Conservation (phyloP, 2,888 invertebrate genomes). For the Lepidocyrtoides sp. region DNA sequence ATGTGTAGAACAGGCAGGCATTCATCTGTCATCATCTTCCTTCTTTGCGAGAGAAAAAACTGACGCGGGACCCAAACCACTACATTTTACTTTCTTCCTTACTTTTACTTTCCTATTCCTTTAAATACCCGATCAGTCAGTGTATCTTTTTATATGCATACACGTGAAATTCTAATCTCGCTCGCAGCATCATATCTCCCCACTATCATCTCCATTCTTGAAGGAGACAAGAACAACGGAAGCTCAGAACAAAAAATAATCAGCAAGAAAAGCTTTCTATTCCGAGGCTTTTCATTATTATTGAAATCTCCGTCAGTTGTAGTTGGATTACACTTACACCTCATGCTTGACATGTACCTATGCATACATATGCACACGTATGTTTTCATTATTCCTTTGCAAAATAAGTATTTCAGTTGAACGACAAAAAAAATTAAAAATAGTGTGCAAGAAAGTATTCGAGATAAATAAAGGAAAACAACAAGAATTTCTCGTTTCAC, state of each 20-base stretch:
- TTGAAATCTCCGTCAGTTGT: not conserved
- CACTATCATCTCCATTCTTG: not conserved
- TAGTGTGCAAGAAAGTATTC: not conserved
- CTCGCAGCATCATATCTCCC: no score
- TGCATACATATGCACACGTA: not conserved
- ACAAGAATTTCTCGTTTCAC: not conserved
- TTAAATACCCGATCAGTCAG: slow-evolving; percentile 10
- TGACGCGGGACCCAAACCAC: not conserved
- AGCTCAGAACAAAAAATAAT: not conserved
- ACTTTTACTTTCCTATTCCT: not conserved
- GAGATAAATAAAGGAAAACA: not conserved
- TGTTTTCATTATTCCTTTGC: not conserved
- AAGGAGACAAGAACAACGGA: not conserved
- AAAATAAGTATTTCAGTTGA: not conserved
- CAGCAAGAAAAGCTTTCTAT: not conserved
- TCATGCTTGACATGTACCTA: no score
- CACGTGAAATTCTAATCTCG: not conserved
- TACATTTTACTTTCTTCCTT: slow-evolving; percentile 14
- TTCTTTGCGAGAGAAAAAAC: not conserved
- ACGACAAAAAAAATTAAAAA: not conserved
- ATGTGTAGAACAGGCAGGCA: slow-evolving; percentile 30
- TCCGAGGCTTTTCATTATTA: not conserved
- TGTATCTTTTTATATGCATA: not conserved
- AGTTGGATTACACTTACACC: no score
- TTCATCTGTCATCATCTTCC: slow-evolving; percentile 70